Conservation (phyloP, 92 coral and sea anemone genomes). For the Nematostella vectensis region DNA sequence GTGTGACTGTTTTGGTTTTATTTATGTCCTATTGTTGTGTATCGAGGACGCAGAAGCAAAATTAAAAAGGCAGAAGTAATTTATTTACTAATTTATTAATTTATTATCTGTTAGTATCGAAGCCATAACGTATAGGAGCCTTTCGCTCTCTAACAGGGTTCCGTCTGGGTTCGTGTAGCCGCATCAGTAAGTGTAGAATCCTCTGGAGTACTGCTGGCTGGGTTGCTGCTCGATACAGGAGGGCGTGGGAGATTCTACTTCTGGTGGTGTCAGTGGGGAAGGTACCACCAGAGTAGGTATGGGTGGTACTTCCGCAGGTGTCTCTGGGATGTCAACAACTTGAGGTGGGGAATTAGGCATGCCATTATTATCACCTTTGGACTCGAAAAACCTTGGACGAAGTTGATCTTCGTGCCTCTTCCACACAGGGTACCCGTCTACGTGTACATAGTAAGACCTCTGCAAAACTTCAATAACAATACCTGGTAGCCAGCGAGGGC, state of each 20-base stretch:
- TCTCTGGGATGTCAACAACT: neutral
- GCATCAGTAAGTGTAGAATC: neutral
- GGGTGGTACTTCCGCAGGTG: neutral
- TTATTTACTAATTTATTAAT: no score
- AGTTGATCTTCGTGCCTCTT: conserved; percentile 30
- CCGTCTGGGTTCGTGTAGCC: neutral
- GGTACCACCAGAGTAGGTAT: neutral
- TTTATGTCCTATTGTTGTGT: no score
- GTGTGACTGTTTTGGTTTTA: no score
- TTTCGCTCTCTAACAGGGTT: conserved; percentile 1
- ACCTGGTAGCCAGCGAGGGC: conserved; percentile 32
- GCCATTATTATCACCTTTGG: conserved; percentile 8
- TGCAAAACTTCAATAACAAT: conserved; percentile 18
- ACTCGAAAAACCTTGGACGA: conserved; percentile 15
- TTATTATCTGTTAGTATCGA: neutral
- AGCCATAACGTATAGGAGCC: neutral
- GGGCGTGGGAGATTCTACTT: no score
- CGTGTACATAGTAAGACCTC: conserved; percentile 16
- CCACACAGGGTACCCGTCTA: conserved; percentile 20
- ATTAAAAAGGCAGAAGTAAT: no score
- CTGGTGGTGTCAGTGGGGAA: no score
- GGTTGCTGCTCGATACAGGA: neutral
- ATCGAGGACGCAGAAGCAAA: no score
- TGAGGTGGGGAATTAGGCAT: neutral
- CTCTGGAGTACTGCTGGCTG: neutral